Evolutionary conservation across 2,113 vertebrate genomes (phyloP).

Genomic region (Megatriorchis doriae): DNA sequence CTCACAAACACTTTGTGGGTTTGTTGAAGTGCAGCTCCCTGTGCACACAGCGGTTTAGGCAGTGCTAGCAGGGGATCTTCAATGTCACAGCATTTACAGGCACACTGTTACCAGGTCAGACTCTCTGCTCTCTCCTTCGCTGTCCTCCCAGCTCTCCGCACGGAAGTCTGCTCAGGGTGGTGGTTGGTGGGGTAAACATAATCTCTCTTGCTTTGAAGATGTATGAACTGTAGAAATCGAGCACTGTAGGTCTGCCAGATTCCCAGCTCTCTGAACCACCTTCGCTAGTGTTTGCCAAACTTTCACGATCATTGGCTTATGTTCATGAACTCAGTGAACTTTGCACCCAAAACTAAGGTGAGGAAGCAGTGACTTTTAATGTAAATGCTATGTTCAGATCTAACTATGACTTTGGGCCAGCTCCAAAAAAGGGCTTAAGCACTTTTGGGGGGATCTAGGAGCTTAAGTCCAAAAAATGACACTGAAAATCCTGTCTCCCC

Average conservation of each 20-base stretch:
- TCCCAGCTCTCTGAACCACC: not conserved
- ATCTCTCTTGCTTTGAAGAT: not conserved
- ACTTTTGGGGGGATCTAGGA: not conserved
- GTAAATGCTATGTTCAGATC: not conserved
- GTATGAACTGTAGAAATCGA: not conserved
- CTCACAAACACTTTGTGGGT: not conserved
- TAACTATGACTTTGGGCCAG: not conserved
- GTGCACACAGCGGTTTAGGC: no score
- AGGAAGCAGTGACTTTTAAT: not conserved
- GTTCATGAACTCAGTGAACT: constrained; percentile 17
- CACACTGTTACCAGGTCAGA: not conserved
- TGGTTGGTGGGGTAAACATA: not conserved
- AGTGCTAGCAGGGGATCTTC: not conserved
- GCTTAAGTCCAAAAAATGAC: not conserved
- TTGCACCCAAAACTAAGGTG: not conserved
- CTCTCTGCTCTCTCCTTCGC: not conserved
- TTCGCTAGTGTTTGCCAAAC: not conserved
- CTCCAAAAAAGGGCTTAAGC: not conserved
- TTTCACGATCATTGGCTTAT: not conserved
- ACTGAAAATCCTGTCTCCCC: not conserved
- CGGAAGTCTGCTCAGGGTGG: not conserved
- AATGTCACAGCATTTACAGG: not conserved
- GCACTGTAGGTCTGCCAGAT: not conserved
- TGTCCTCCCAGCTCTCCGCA: not conserved
- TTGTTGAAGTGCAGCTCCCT: not conserved